phyloP scores from a whole-genome alignment of 1,140 invertebrate species.

The Hermetia illucens region DNA sequence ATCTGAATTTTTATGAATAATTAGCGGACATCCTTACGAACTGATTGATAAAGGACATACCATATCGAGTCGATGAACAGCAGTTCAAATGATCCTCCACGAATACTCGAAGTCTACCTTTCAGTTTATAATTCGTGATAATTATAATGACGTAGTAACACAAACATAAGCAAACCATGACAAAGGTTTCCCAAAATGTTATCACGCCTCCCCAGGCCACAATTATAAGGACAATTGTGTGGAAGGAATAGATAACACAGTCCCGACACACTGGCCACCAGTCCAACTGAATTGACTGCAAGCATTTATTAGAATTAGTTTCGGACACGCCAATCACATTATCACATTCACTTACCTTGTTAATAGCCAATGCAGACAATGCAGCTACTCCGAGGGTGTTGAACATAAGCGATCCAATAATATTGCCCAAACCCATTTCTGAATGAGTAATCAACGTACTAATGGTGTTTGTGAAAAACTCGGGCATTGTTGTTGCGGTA shows the following conservation, averaged over 20 bases:
- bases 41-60: constrained; percentile 8
- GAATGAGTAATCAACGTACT: constrained; percentile 64
- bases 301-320: constrained; percentile 12
- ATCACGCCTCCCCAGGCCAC: constrained; percentile 69
- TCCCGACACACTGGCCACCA: constrained; percentile 76
- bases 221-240: constrained; percentile 55
- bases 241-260: constrained; percentile 64
- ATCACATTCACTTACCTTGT: constrained; percentile 36
- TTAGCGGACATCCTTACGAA: not conserved
- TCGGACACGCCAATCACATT: not conserved
- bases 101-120: constrained; percentile 23
- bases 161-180: constrained; percentile 53
- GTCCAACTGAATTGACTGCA: constrained; percentile 66
- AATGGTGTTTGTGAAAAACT: constrained; percentile 80
- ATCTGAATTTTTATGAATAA: constrained; percentile 10
- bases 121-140: constrained; percentile 33
- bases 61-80: constrained; percentile 26
- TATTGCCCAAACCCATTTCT: constrained; percentile 65
- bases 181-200: constrained; percentile 60
- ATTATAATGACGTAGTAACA: constrained; percentile 50
- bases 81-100: constrained; percentile 28
- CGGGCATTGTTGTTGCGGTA: constrained; percentile 76
- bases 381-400: constrained; percentile 78
- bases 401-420: constrained; percentile 77
- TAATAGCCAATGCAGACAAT: constrained; percentile 61